Percentiles rank a stretch among this genome's conserved stretches.
phyloP scores from a whole-genome alignment of 1,140 invertebrate species.

The Solenopsis fugax region DNA sequence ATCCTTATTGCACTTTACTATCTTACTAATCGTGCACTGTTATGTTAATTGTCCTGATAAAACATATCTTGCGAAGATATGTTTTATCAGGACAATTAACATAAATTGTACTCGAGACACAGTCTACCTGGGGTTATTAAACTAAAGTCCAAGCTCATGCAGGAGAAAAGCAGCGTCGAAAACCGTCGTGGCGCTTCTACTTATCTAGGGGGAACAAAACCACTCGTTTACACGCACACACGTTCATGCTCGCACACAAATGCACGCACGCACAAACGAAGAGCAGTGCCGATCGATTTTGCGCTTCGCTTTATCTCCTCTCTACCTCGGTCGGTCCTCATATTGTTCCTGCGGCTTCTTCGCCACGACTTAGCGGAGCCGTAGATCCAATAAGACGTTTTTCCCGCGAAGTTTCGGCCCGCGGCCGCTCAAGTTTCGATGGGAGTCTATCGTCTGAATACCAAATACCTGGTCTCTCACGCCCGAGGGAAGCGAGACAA shows the following conservation, averaged over 20 bases:
- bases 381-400: slow-evolving; percentile 81
- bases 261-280: neutral
- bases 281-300: slow-evolving; percentile 49
- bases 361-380: slow-evolving; percentile 28
- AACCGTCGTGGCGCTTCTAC: slow-evolving; percentile 25
- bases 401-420: slow-evolving; percentile 73
- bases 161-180: slow-evolving; percentile 30
- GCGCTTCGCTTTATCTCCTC: slow-evolving; percentile 19
- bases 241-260: neutral
- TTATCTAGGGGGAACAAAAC: slow-evolving; percentile 47
- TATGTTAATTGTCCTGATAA: too few relatives aligned
- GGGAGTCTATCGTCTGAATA: slow-evolving; percentile 79
- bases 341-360: slow-evolving; percentile 54
- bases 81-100: slow-evolving; percentile 35
- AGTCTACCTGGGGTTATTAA: slow-evolving; percentile 14
- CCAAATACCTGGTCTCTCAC: slow-evolving; percentile 70
- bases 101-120: neutral
- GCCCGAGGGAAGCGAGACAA: slow-evolving; percentile 44
- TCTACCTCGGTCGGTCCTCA: slow-evolving; percentile 15
- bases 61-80: neutral
- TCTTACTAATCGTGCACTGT: neutral
- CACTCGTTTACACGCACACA: slow-evolving; percentile 30
- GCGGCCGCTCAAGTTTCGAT: slow-evolving; percentile 81
- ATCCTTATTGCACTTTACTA: neutral
- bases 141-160: neutral